Conservation (phyloP, 2,113 vertebrate species). For the Hystrix brachyura region DNA sequence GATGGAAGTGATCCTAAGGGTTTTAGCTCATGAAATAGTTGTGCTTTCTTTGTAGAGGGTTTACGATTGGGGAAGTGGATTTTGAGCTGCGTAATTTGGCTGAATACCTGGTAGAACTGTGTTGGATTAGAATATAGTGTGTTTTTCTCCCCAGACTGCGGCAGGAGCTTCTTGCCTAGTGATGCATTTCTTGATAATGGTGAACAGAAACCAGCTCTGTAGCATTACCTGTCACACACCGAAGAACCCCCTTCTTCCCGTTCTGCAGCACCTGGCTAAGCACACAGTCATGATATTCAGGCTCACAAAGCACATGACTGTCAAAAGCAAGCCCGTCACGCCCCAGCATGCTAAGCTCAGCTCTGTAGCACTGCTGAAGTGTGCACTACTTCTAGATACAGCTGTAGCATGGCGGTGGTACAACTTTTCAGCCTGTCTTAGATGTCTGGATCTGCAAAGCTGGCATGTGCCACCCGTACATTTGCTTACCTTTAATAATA, state of each 20-base stretch:
- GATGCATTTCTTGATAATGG: not conserved
- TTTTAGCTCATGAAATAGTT: not conserved
- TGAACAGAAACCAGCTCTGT: slow-evolving; percentile 74
- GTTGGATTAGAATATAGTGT: not conserved
- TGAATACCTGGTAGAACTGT: not conserved
- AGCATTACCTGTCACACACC: slow-evolving; percentile 88
- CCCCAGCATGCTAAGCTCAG: slow-evolving; percentile 89
- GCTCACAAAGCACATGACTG: slow-evolving; percentile 86
- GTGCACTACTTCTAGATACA: slow-evolving; percentile 78
- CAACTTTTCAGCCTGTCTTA: slow-evolving; percentile 32
- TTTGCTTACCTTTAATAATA: slow-evolving; percentile 47
- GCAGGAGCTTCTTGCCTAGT: not conserved
- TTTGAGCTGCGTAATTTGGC: not conserved
- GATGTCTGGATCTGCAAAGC: not conserved
- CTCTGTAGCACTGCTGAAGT: slow-evolving; percentile 87
- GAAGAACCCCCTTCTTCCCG: slow-evolving; percentile 87
- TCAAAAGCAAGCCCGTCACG: slow-evolving; percentile 91
- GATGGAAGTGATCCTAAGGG: not conserved
- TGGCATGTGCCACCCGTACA: slow-evolving; percentile 65
- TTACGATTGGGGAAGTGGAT: too few species aligned
- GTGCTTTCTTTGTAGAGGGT: not conserved
- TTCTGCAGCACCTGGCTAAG: slow-evolving; percentile 91
- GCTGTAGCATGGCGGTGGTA: slow-evolving; percentile 79
- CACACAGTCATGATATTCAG: slow-evolving; percentile 90
- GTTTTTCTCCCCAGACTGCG: not conserved